Base-by-base conservation (phyloP, 2,888 invertebrate genomes). In the Candidula unifasciata region DNA sequence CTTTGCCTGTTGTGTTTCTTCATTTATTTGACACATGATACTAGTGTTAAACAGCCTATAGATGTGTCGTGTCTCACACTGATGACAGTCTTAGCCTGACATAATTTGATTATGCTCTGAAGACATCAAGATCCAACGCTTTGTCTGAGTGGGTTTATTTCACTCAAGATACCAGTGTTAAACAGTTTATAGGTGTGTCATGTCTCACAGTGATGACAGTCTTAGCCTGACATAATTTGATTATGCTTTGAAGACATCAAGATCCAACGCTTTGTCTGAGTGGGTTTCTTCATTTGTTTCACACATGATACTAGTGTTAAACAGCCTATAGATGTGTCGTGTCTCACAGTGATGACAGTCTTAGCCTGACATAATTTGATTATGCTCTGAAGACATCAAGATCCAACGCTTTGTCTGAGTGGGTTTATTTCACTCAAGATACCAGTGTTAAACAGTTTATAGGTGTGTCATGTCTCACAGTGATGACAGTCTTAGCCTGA, bases 91-190 rank as follows among this genome's bases (percentile, higher is more conserved):
- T 27, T 73, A 44, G 10, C 71, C 71, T 44, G 37, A 44, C 71
- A 37, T 37, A 73, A 16, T 21, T 37, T 10, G 37, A 13, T 16
- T 73, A 37, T 37, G 71, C 33, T 52, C 33, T 73, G 71, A 37
- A 44, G 71, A 73, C 44, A 44, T 44, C 71, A 44, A 73, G 44
- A 73, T 73, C 37, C 71, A 69, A 66, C 66, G 66, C 66, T 66
- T 66, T 66, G 66, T 66, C 66, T 66, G 66, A 66, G 27, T 66
- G 66, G 27, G 66, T n/a, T n/a, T n/a, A n/a, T n/a, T n/a, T n/a
- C n/a, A n/a, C n/a, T n/a, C n/a, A n/a, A n/a, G n/a, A n/a, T n/a
- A n/a, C n/a, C n/a, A n/a, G n/a, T n/a, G n/a, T n/a, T n/a, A n/a
- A n/a, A n/a, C n/a, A n/a, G n/a, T n/a, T n/a, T n/a, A n/a, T n/a